Evolutionary conservation across 2,113 vertebrate species (phyloP), one percentile per base, ranked within the genome.

Genomic region (Poeciliopsis occidentalis): DNA sequence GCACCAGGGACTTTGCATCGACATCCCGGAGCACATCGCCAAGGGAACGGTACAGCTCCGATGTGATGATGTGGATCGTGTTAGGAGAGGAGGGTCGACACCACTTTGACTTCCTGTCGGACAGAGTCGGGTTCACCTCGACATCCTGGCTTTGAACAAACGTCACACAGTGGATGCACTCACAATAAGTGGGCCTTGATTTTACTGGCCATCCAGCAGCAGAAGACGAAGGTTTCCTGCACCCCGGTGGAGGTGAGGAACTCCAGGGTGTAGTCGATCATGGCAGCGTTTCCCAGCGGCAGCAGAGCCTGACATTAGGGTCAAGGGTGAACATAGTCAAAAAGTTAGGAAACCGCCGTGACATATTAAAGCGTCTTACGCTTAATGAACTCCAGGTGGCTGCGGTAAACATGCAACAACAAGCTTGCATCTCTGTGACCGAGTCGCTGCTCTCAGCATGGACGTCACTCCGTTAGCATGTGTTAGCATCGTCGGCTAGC

Each of bases 181-280:
- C 89, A 99, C 98, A 94, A 92, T 66, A 99, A 83, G 86, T 99
- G 97, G 3, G 96, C 97, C 88, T 98, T 98, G 91, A 99, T 98
- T 80, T 98, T 95, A 85, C 95, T 91, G 83, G 97, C 95, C 93
- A 98, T 98, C 97, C 97, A 99, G 90, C 98, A 98, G 90, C 97
- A 99, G 92, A 99, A 99, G 83, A 99, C 93, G 77, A 97, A 99
- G 1, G 98, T 99, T 92, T 99, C 97, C 83, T 99, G 96, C 15
- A 99, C 98, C n/a, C 98, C 98, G 0, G 97, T 96, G 71, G 97
- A 97, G 0, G 97, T 98, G 67, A 99, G 95, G 83, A 98, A 99
- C 91, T 99, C 98, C 90, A 99, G 84, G 0, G 97, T 98, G 80
- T 99, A 99, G 92, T 99, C 98, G 66, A 99, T 98, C 92, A 99